Conservation (phyloP, 1,140 invertebrate species). For the Eufriesea mexicana region DNA sequence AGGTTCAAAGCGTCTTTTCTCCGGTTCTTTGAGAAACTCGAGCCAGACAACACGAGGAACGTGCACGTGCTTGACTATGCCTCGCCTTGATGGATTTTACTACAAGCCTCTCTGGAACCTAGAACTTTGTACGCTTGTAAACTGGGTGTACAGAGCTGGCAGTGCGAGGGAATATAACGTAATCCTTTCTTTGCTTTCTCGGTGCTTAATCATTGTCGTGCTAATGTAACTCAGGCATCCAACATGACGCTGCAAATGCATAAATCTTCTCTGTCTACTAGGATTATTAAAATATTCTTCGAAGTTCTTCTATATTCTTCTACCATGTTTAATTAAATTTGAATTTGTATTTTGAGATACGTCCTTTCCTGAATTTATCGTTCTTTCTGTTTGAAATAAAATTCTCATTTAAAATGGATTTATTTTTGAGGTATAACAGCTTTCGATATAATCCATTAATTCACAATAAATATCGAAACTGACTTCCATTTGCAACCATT, state of each 20-base stretch:
- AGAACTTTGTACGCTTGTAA: slow-evolving; percentile 2
- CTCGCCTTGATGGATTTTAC: slow-evolving; percentile 1
- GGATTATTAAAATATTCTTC: neutral
- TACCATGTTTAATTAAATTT: neutral
- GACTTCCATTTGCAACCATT: neutral
- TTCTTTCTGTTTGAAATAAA: neutral
- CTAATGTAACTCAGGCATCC: neutral
- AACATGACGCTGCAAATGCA: neutral
- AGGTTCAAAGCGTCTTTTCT: neutral
- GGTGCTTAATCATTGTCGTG: neutral
- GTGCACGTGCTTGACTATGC: slow-evolving; percentile 3
- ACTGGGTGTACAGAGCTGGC: neutral
- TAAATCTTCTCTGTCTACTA: neutral
- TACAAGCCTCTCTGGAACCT: no score
- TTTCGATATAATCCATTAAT: neutral
- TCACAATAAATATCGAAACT: neutral
- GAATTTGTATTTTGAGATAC: neutral
- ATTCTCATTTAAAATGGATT: neutral
- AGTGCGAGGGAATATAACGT: neutral
- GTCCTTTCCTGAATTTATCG: neutral
- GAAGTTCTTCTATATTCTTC: neutral
- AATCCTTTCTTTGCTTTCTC: neutral
- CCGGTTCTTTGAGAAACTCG: neutral
- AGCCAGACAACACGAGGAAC: neutral
- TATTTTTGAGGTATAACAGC: neutral